These are phyloP conservation scores for Lasioglossum malachurum DNA, from an alignment of 2,888 invertebrate species.

Conservation along the genomic window DNA sequence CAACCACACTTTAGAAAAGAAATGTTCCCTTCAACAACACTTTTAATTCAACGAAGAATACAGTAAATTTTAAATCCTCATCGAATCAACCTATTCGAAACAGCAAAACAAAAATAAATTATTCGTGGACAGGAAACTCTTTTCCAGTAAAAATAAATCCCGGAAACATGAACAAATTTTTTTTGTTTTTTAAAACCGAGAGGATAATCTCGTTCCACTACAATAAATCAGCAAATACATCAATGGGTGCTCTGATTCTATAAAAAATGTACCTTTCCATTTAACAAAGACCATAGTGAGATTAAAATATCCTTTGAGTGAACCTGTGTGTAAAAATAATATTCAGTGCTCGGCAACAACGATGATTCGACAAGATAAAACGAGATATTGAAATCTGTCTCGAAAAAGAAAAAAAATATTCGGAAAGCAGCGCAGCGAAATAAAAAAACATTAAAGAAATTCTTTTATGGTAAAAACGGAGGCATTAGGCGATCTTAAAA, in stretches of 20 bases:
- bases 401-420: background rate
- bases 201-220: background rate
- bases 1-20: background rate
- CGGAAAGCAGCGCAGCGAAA: background rate
- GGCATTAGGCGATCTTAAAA: no score
- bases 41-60: background rate
- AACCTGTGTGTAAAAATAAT: background rate
- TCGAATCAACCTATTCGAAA: background rate
- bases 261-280: background rate
- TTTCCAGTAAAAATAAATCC: background rate
- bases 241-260: background rate
- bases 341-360: background rate
- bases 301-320: background rate
- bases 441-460: background rate
- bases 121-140: background rate
- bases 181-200: background rate
- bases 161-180: background rate
- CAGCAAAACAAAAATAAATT: background rate
- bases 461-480: no score
- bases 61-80: background rate
- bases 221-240: background rate
- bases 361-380: background rate
- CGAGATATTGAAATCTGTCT: background rate
- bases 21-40: background rate
- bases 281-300: background rate